A percentile compares a stretch with the other conserved stretches of the same genome.
phyloP scores from a whole-genome alignment of 2,113 vertebrate species.

The Vimba vimba region DNA sequence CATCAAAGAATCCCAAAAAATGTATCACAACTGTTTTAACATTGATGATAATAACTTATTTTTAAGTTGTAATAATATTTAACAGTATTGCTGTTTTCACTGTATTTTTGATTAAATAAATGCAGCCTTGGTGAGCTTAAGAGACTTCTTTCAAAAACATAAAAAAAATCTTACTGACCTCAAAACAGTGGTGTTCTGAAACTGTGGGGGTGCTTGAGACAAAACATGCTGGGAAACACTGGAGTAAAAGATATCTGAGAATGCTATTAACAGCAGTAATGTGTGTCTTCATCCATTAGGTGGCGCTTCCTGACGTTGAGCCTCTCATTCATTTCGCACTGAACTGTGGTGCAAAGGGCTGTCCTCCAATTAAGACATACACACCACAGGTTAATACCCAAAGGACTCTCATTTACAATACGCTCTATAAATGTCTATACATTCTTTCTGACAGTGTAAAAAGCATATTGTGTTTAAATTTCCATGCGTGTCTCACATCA shows the following conservation, averaged over 20 bases:
- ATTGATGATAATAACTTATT: neutral
- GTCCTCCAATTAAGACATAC: slow-evolving; percentile 81
- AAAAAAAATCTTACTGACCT: neutral
- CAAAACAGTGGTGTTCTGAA: neutral
- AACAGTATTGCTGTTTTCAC: neutral
- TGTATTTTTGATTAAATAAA: neutral
- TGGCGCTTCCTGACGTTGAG: slow-evolving; percentile 76
- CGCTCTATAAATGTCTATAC: neutral
- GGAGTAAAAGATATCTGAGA: neutral
- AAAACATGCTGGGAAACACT: neutral
- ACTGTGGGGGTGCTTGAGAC: neutral
- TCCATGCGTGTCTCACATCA: slow-evolving; percentile 42
- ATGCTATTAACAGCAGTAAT: neutral
- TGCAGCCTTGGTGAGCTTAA: neutral
- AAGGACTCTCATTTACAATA: neutral
- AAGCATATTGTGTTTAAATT: neutral
- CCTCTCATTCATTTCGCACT: slow-evolving; percentile 82
- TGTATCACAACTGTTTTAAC: no score
- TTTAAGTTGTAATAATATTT: neutral
- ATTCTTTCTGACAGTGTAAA: neutral
- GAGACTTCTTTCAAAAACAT: neutral
- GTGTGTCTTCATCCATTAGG: slow-evolving; percentile 61
- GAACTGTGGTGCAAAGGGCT: slow-evolving; percentile 79
- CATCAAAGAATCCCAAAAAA: no score
- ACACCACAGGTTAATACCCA: slow-evolving; percentile 70